Conservation (phyloP, 2,888 invertebrate species). For the Nymphalis c-album region DNA sequence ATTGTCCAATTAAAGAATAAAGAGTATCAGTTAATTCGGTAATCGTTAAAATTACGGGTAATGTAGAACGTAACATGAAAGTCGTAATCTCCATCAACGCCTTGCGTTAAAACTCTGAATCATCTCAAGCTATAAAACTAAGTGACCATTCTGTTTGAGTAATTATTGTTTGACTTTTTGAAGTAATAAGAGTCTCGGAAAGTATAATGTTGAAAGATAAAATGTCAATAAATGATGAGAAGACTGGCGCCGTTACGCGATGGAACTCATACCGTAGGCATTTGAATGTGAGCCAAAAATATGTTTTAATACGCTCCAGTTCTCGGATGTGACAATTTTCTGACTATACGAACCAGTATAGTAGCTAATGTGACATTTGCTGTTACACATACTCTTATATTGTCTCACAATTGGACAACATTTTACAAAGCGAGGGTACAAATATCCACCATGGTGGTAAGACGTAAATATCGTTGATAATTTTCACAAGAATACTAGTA, state of each 20-base stretch:
- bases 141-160: slow-evolving; percentile 5
- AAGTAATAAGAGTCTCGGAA: slow-evolving; percentile 9
- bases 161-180: slow-evolving; percentile 7
- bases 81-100: slow-evolving; percentile 17
- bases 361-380: slow-evolving; percentile 5
- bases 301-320: slow-evolving; percentile 41
- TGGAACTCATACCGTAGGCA: slow-evolving; percentile 38
- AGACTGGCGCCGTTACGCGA: slow-evolving; percentile 41
- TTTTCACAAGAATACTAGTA: too few species aligned
- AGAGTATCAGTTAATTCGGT: slow-evolving; percentile 4
- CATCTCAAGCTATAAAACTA: slow-evolving; percentile 8
- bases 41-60: slow-evolving; percentile 12
- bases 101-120: background rate
- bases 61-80: slow-evolving; percentile 1
- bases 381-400: background rate
- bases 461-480: background rate
- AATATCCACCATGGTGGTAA: background rate
- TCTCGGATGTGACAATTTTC: slow-evolving; percentile 20
- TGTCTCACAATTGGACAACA: background rate
- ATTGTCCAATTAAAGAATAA: slow-evolving; percentile 2
- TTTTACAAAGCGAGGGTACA: background rate
- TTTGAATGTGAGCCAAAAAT: slow-evolving; percentile 50
- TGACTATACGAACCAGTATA: background rate
- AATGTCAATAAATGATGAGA: slow-evolving; percentile 41
- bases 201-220: slow-evolving; percentile 29